Conservation (phyloP, 2,888 invertebrate species). For the Scaptomyza tumidula region DNA sequence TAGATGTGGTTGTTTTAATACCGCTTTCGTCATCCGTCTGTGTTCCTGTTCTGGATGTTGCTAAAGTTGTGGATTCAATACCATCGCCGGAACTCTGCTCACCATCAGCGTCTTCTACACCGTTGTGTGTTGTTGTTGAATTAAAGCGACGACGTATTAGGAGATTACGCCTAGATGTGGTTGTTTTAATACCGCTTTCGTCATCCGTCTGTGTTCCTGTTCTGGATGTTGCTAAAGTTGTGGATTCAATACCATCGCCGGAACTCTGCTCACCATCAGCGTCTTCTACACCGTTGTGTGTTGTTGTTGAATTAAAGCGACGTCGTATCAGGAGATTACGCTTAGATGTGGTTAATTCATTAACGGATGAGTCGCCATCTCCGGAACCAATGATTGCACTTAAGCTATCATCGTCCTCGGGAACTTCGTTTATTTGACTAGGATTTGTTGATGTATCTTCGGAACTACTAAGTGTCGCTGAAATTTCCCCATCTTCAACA, state of each 20-base stretch:
- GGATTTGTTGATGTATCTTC: not conserved
- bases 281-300: not conserved
- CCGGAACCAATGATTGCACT: not conserved
- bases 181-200: not conserved
- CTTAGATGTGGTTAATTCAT: not conserved
- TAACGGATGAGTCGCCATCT: not conserved
- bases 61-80: not conserved
- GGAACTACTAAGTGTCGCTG: not conserved
- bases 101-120: not conserved
- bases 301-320: slow-evolving; percentile 7
- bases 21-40: not conserved
- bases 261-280: not conserved
- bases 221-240: not conserved
- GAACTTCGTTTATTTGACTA: not conserved
- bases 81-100: not conserved
- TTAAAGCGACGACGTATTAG: slow-evolving; percentile 1
- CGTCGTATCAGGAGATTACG: not conserved
- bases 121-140: not conserved
- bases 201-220: not conserved
- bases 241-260: not conserved
- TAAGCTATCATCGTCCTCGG: not conserved
- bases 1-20: not conserved
- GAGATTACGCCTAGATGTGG: slow-evolving; percentile 5
- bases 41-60: not conserved
- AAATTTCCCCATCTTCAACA: not conserved